Base-by-base conservation (phyloP, 2,888 invertebrate genomes). In the Lepas anatifera region DNA sequence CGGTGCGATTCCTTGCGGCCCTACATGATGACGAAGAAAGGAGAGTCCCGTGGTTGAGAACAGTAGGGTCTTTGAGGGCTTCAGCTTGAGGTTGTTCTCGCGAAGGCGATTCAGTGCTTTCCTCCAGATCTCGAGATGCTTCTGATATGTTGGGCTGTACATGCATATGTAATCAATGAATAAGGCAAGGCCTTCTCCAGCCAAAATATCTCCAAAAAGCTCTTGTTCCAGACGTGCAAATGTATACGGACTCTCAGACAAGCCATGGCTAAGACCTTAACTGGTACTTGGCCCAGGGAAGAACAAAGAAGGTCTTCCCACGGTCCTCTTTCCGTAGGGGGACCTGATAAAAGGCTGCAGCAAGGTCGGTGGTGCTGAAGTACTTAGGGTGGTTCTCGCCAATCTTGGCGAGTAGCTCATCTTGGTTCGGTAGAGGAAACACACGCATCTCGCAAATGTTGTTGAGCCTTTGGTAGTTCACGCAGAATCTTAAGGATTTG, bases 1-100 rank as follows among this genome's bases (percentile, higher is more conserved):
- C 84, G 86, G 43, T 82, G 84, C 77, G 79, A 78, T 35, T 82
- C 81, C 32, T 1, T 41, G 41, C 8, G 43, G 32, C 22, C 46
- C 46, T 3, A 46, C 22, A 1, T 46, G 8, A 16, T 46, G 46
- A 13, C 46, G 18, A 13, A 46, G 18, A 22, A 46, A 46, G 3
- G 11, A 18, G 18, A 46, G 18, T 3, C 46, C 46, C 3, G 10
- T 3, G 4, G 8, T 7, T 13, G 46, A 13, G 46, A 46, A 46
- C 46, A 46, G 18, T 13, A 18, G 46, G 46, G 46, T 46, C 22
- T 8, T 46, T 3, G 46, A 46, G 4, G 46, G 46, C 46, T 46
- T 7, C 46, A 46, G 46, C 22, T 46, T 46, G 3, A 46, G 18
- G 22, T 46, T 46, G 18, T 18, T 46, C 18, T 46, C 13, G 18